Base-by-base conservation (phyloP, 1,140 invertebrate species). In the Triops cancriformis region DNA sequence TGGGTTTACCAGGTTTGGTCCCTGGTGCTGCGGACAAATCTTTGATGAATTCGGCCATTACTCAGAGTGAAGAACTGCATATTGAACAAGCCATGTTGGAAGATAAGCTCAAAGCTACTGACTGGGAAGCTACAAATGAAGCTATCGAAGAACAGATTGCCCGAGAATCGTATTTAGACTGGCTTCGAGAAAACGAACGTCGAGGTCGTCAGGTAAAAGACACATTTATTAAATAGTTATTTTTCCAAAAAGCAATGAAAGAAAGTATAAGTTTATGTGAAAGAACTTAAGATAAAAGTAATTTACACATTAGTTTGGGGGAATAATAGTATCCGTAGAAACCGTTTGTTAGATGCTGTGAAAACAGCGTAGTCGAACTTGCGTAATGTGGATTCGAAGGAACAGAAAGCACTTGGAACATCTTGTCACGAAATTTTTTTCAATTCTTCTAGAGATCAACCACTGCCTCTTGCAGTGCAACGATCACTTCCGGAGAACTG, bases 121-220 rank as follows among this genome's bases (percentile, higher is more conserved):
- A 97, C 84, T 96, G 94, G 93, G 94, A 97, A 84, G 92, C 94
- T 14, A 97, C 95, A 1, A 94, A 95, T 84, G 94, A 97, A 84
- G 92, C 92, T 31, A 93, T 97, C 76, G 92, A 95, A 83, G 93
- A 96, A 85, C 94, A 97, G 86, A 91, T 94, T 18, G 93, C 94
- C 0, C 85, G 93, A 31, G 94, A 97, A 85, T 95, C 93, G 77
- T 97, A 96, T 83, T 86, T 96, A 73, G 93, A 96, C 84, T 97
- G 92, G 91, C 85, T 94, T 7, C 86, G 90, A 80, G 91, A 92
- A 76, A 90, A 90, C 83, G 91, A 93, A 84, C 86, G 89, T 82
- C 85, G 89, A 79, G 83, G 83, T 42, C 85, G 88, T 80, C 78
- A 79, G 26, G 42, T 76, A 43, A 43, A 10, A 6, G n/a, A 42